Evolutionary conservation across 2,797 vertebrate genomes (phyloP).

Genomic region (Chaetophractus vellerosus): DNA sequence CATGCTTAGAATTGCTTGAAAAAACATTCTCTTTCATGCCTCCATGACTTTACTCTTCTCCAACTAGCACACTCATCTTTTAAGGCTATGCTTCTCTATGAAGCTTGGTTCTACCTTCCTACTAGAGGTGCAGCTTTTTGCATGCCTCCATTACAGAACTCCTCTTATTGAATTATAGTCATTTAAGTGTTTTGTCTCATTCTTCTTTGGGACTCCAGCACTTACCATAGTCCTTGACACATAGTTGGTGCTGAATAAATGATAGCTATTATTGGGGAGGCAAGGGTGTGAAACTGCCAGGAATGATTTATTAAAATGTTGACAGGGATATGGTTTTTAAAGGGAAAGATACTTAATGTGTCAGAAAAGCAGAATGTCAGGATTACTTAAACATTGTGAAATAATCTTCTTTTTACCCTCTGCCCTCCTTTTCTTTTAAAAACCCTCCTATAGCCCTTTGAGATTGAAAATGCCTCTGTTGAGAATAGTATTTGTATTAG

Average conservation of each 20-base stretch:
- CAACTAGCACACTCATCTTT: not conserved
- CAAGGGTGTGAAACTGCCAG: not conserved
- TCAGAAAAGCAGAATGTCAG: not conserved
- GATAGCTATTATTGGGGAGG: not conserved
- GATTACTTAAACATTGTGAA: not conserved
- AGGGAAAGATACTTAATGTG: conserved; percentile 38
- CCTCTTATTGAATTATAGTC: not conserved
- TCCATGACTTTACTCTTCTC: not conserved
- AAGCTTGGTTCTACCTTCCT: not conserved
- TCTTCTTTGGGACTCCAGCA: not conserved
- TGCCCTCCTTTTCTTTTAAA: not conserved
- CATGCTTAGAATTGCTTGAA: not conserved
- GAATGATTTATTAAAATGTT: not conserved
- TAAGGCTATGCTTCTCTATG: not conserved
- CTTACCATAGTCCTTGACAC: not conserved
- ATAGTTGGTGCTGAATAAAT: conserved; percentile 55
- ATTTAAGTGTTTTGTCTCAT: not conserved
- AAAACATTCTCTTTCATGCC: not conserved
- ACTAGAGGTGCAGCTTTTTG: not conserved
- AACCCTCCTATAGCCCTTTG: not conserved
- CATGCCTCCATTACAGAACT: not conserved
- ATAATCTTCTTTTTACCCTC: not conserved
- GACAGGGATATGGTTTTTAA: conserved; percentile 27
- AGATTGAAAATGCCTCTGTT: not conserved
- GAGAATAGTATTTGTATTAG: not conserved